phyloP scores from a whole-genome alignment of 2,113 vertebrate genomes.

The Speoplatyrhinus poulsoni region DNA sequence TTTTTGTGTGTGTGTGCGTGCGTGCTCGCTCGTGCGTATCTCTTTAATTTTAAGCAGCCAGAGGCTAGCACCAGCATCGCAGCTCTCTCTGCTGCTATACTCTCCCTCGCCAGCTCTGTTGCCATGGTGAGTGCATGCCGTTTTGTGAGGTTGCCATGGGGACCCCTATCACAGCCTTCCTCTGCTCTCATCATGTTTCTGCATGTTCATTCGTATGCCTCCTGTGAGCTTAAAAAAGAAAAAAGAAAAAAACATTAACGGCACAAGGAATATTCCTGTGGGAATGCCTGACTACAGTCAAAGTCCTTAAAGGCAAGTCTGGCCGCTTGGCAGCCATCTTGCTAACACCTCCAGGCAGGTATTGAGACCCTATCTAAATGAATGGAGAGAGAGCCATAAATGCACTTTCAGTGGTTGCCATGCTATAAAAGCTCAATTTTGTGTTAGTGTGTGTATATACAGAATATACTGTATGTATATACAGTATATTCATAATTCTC shows the following conservation, averaged over 20 bases:
- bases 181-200: conserved; percentile 62
- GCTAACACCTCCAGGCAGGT: no score
- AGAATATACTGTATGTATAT: not conserved
- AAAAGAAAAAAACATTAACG: conserved; percentile 13
- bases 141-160: conserved; percentile 72
- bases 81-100: conserved; percentile 20
- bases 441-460: not conserved
- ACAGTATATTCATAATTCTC: not conserved
- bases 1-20: conserved; percentile 17
- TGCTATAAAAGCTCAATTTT: no score
- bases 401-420: no score
- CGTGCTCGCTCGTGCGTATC: not conserved
- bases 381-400: no score
- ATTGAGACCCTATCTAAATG: not conserved
- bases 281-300: conserved; percentile 27
- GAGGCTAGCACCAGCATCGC: conserved; percentile 46
- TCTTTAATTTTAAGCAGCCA: conserved; percentile 49
- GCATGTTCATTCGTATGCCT: conserved; percentile 64
- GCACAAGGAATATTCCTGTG: conserved; percentile 26
- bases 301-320: no score
- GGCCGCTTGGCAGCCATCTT: no score
- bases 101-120: conserved; percentile 63
- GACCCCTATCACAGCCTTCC: conserved; percentile 56
- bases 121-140: conserved; percentile 73
- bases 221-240: conserved; percentile 35